phyloP scores from a whole-genome alignment of 2,113 vertebrate species.

The Neotragus moschatus region DNA sequence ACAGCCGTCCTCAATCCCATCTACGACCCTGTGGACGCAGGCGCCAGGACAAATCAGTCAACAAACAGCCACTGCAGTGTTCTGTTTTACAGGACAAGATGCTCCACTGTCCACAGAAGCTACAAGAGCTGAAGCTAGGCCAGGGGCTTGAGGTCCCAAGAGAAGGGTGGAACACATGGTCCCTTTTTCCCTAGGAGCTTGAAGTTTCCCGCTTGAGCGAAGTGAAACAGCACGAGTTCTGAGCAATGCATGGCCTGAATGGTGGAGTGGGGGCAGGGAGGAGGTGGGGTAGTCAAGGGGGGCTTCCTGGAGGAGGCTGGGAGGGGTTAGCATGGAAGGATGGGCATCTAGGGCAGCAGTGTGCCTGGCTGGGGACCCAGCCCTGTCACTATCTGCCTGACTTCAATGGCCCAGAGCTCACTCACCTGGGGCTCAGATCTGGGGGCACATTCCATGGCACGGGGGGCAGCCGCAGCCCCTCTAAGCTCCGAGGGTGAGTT shows the following conservation, averaged over 20 bases:
- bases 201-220: background rate
- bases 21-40: conserved; percentile 73
- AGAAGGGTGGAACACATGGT: background rate
- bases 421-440: conserved; percentile 80
- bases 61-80: background rate
- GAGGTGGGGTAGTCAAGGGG: background rate
- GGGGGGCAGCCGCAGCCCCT: conserved; percentile 66
- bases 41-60: background rate
- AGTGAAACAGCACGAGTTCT: background rate
- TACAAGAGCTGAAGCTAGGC: background rate
- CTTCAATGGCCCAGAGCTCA: background rate
- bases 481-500: conserved; percentile 57
- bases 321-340: background rate
- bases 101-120: background rate
- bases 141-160: background rate
- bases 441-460: conserved; percentile 72
- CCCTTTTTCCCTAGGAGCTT: background rate
- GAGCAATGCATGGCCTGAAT: background rate
- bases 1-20: conserved; percentile 78
- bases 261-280: background rate
- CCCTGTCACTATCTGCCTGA: background rate
- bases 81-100: background rate
- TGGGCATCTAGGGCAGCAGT: background rate
- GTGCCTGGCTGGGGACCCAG: background rate
- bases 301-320: background rate